Evolutionary conservation across 2,888 invertebrate species (phyloP), one percentile per base, ranked within the genome.

Genomic region (Himalopsyche anomala): DNA sequence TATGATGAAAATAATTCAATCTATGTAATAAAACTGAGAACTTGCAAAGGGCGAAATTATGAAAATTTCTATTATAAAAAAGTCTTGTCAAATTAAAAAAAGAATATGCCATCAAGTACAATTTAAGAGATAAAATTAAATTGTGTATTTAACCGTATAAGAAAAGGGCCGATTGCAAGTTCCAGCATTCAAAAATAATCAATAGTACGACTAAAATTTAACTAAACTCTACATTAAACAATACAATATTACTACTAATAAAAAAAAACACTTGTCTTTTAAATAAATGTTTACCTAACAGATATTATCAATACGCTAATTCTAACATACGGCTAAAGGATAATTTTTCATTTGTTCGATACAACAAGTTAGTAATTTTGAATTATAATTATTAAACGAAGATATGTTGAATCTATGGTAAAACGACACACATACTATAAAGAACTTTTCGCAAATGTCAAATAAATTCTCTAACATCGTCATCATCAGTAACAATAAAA

Each of bases 271-370:
- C 55, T 55, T 55, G 56, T 81, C 56, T 55, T 81, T 81, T 81
- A 54, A 81, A 81, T 81, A 81, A 81, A 81, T 81, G 56, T 55
- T 55, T 81, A 81, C 54, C 54, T 81, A 81, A 81, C 42, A 81
- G 81, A 38, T 81, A 55, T 45, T 45, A 81, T 81, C 36, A 45
- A 51, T 54, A 81, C 36, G 74, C 74, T 74, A 74, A 74, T 38
- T 74, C 74, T 74, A 74, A 74, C 74, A 5, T 74, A 74, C 19
- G 74, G 36, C 74, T 74, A 36, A 74, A 36, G 74, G 74, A 74
- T 74, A 28, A 74, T 36, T 74, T 74, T 74, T 74, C 74, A 36
- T 74, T 74, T 74, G 74, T 74, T 74, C 74, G 74, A 28, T 74
- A 74, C 74, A 69, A 69, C 69, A 36, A 74, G 36, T 74, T 38